phyloP scores from a whole-genome alignment of 2,888 invertebrate species.

The Sinotaia quadrata region DNA sequence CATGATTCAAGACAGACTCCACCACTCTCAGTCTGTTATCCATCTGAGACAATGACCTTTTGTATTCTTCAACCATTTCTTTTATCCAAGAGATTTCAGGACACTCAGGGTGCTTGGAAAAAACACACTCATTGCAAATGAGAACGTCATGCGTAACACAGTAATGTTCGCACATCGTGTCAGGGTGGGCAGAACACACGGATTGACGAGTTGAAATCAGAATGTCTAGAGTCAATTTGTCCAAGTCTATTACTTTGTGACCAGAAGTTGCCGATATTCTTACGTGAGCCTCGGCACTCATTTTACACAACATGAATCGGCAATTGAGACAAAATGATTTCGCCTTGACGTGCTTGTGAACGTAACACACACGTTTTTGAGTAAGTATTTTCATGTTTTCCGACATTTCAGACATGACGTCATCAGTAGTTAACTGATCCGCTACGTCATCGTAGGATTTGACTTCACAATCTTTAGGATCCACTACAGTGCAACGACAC shows the following conservation, averaged over 20 bases:
- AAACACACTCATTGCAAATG: background rate
- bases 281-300: background rate
- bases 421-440: constrained; percentile 3
- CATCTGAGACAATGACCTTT: background rate
- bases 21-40: background rate
- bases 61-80: background rate
- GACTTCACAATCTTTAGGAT: background rate
- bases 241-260: constrained; percentile 1
- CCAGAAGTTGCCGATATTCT: background rate
- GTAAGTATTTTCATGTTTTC: too few relatives aligned
- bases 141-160: background rate
- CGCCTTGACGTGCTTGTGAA: background rate
- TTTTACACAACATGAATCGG: background rate
- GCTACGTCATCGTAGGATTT: background rate
- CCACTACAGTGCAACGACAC: constrained; percentile 7
- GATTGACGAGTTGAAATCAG: background rate
- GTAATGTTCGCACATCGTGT: background rate
- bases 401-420: too few relatives aligned
- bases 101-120: background rate
- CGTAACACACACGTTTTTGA: background rate
- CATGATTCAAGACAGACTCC: background rate
- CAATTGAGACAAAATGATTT: background rate
- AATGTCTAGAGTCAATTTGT: background rate
- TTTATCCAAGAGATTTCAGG: background rate
- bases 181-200: background rate